phyloP scores from a whole-genome alignment of 2,797 vertebrate species.

The Dryobates pubescens region DNA sequence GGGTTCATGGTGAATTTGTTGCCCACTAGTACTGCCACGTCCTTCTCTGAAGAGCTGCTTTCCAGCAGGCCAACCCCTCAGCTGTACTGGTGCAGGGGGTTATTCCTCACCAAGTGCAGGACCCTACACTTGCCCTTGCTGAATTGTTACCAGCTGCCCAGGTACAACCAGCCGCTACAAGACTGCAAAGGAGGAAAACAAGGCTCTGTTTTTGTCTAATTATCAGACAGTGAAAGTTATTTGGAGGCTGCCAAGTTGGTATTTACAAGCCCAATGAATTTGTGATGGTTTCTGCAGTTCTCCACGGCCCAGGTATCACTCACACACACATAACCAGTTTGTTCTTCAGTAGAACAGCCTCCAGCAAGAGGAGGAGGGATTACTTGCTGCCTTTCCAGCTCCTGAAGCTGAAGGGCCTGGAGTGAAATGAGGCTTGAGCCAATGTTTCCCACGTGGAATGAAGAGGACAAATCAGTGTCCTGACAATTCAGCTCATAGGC shows the following conservation, averaged over 20 bases:
- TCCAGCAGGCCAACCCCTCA: background rate
- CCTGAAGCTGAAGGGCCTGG: background rate
- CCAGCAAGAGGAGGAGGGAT: background rate
- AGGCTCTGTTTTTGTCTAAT: background rate
- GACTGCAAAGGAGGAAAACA: background rate
- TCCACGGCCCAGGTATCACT: background rate
- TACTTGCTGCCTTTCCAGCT: background rate
- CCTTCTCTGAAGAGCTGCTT: background rate
- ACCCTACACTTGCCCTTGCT: background rate
- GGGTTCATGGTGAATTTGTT: background rate
- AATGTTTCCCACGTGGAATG: background rate
- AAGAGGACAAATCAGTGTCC: background rate
- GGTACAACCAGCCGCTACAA: background rate
- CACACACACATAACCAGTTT: background rate
- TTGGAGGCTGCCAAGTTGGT: background rate
- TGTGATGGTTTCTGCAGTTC: background rate
- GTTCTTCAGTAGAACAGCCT: background rate
- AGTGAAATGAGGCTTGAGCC: background rate
- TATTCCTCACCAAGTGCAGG: background rate
- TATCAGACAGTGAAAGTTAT: background rate
- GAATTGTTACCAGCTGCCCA: background rate
- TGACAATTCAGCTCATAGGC: background rate
- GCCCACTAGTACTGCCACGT: background rate
- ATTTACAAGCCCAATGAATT: background rate
- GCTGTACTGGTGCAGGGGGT: background rate